phyloP scores from a whole-genome alignment of 2,797 vertebrate species.

The Xerus rutilus region DNA sequence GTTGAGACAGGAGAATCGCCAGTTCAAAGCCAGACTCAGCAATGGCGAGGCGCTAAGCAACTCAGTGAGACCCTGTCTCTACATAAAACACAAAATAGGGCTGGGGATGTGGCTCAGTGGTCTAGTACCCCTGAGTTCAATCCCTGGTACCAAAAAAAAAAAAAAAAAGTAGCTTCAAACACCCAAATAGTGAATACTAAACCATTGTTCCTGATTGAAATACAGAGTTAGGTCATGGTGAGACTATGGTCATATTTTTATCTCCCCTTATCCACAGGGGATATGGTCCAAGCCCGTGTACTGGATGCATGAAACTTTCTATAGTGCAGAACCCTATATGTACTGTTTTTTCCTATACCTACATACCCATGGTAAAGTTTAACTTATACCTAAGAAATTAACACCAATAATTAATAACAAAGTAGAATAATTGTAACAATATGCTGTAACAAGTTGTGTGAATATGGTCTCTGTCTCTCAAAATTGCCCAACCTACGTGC shows the following conservation, averaged over 20 bases:
- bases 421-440: neutral
- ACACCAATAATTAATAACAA: neutral
- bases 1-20: no score
- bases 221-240: neutral
- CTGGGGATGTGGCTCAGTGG: no score
- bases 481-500: no score
- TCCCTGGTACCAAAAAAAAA: no score
- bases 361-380: neutral
- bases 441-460: neutral
- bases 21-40: no score
- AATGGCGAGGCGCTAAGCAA: no score
- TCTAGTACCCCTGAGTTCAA: no score
- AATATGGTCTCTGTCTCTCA: neutral
- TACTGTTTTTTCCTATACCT: neutral
- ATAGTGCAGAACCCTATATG: neutral
- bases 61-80: no score
- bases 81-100: no score
- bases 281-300: neutral
- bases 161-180: neutral
- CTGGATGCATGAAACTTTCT: neutral
- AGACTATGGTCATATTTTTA: conserved; percentile 2
- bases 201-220: neutral
- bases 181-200: neutral
- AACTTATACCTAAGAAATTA: neutral
- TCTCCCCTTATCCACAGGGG: neutral